Percentiles rank a stretch among this genome's conserved stretches.
Evolutionary conservation across 2,888 invertebrate genomes (phyloP).

Genomic region (Eilema depressum): DNA sequence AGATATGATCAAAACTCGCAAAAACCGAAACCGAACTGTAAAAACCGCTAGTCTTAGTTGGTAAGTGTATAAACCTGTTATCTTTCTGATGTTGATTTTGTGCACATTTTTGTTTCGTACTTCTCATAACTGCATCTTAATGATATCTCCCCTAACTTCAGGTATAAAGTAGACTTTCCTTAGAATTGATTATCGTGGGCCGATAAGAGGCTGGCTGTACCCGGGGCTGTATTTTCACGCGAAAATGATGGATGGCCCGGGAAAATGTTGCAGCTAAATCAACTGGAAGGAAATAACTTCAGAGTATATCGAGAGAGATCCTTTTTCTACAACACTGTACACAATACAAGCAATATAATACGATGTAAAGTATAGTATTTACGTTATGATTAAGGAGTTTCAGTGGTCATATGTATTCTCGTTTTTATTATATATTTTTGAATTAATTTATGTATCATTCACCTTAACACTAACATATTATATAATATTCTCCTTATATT

Average conservation of each 20-base stretch:
- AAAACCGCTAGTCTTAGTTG: too few relatives aligned
- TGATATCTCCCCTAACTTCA: slow-evolving; percentile 20
- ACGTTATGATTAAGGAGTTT: background rate
- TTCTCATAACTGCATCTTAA: slow-evolving; percentile 7
- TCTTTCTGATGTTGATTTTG: background rate
- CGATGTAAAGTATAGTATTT: background rate
- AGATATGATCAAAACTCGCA: too few relatives aligned
- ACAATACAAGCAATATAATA: background rate
- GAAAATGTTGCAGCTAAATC: slow-evolving; percentile 66
- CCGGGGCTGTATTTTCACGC: slow-evolving; percentile 53
- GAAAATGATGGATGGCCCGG: slow-evolving; percentile 68
- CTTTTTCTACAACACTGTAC: background rate
- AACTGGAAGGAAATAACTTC: slow-evolving; percentile 54
- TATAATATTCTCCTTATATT: too few relatives aligned
- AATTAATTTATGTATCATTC: too few relatives aligned
- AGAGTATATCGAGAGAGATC: slow-evolving; percentile 6
- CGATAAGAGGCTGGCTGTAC: slow-evolving; percentile 46
- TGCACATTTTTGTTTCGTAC: background rate
- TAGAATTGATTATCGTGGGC: slow-evolving; percentile 57
- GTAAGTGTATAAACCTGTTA: background rate
- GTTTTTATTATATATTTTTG: too few relatives aligned
- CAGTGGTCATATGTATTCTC: background rate
- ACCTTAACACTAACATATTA: too few relatives aligned
- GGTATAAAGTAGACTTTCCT: slow-evolving; percentile 31
- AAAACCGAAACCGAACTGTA: too few relatives aligned